Conservation (phyloP, 2,113 vertebrate genomes). For the Maccullochella peelii region DNA sequence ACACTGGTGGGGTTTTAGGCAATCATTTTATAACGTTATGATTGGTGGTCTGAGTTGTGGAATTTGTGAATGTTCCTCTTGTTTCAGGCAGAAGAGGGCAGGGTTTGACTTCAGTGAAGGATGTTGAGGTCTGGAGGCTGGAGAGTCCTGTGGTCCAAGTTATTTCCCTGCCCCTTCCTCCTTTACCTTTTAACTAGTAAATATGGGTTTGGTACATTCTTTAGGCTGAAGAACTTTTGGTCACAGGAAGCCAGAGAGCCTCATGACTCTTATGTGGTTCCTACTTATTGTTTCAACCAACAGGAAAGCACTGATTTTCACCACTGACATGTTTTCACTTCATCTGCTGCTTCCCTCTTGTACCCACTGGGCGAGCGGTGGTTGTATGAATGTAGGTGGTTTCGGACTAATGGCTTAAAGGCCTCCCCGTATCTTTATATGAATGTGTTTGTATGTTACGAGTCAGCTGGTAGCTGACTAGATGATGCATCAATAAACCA, state of each 20-base stretch:
- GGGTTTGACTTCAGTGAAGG: constrained; percentile 38
- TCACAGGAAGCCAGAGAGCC: constrained; percentile 24
- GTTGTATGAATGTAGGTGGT: constrained; percentile 4
- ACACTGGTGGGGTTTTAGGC: constrained; percentile 9
- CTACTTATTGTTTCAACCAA: constrained; percentile 47
- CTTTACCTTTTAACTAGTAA: constrained; percentile 32
- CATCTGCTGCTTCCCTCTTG: constrained; percentile 26
- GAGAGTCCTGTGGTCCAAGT: constrained; percentile 32
- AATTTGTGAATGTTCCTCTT: constrained; percentile 49
- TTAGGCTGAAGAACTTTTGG: constrained; percentile 10
- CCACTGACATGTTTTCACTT: constrained; percentile 51
- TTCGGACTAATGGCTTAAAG: neutral
- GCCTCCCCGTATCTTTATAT: neutral
- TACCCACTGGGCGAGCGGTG: constrained; percentile 9
- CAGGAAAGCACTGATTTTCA: constrained; percentile 47
- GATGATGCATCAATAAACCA: neutral
- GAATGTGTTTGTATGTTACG: too few species aligned
- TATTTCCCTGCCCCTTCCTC: constrained; percentile 16
- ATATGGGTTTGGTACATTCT: constrained; percentile 52
- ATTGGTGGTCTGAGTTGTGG: constrained; percentile 24
- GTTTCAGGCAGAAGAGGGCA: constrained; percentile 26
- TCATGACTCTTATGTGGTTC: constrained; percentile 37
- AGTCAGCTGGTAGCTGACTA: too few species aligned
- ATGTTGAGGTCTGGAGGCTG: constrained; percentile 32
- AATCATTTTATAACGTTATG: constrained; percentile 49